Conservation (phyloP, 2,113 vertebrate species). For the Aphyosemion australe region DNA sequence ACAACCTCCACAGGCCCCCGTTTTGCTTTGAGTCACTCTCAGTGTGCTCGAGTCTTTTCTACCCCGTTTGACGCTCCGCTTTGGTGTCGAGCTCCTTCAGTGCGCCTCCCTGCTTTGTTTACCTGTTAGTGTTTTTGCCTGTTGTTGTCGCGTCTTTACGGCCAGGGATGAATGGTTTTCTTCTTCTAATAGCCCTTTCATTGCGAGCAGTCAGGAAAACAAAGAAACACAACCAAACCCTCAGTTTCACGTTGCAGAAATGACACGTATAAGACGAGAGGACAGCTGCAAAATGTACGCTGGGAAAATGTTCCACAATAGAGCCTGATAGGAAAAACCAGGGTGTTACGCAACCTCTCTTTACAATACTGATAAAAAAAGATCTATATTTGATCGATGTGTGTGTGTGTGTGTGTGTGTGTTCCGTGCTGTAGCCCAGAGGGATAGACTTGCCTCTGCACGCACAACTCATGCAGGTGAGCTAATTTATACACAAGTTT, state of each 20-base stretch:
- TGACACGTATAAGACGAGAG: slow-evolving; percentile 12
- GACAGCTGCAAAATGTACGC: slow-evolving; percentile 10
- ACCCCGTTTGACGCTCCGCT: slow-evolving; percentile 50
- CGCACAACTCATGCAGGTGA: slow-evolving; percentile 46
- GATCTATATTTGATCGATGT: slow-evolving; percentile 47
- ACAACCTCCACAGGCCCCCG: slow-evolving; percentile 50
- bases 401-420: slow-evolving; percentile 51
- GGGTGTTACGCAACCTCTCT: slow-evolving; percentile 35
- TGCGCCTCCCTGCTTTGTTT: slow-evolving; percentile 29
- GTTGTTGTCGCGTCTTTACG: too few species aligned
- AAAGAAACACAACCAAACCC: slow-evolving; percentile 16
- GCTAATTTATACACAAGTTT: slow-evolving; percentile 51
- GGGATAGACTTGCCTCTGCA: slow-evolving; percentile 68
- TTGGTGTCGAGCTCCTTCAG: slow-evolving; percentile 60
- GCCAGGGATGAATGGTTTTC: too few species aligned
- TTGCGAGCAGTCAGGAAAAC: slow-evolving; percentile 36
- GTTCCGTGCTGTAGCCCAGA: slow-evolving; percentile 50
- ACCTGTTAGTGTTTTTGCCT: slow-evolving; percentile 58
- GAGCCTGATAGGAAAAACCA: slow-evolving; percentile 1
- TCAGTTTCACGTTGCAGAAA: slow-evolving; percentile 30
- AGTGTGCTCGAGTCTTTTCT: slow-evolving; percentile 69
- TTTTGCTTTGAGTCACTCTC: slow-evolving; percentile 42
- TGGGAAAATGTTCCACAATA: slow-evolving; percentile 52
- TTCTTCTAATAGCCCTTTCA: slow-evolving; percentile 29
- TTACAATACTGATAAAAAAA: slow-evolving; percentile 30